Conservation (phyloP, 2,113 vertebrate species). For the Myiozetetes cayanensis region DNA sequence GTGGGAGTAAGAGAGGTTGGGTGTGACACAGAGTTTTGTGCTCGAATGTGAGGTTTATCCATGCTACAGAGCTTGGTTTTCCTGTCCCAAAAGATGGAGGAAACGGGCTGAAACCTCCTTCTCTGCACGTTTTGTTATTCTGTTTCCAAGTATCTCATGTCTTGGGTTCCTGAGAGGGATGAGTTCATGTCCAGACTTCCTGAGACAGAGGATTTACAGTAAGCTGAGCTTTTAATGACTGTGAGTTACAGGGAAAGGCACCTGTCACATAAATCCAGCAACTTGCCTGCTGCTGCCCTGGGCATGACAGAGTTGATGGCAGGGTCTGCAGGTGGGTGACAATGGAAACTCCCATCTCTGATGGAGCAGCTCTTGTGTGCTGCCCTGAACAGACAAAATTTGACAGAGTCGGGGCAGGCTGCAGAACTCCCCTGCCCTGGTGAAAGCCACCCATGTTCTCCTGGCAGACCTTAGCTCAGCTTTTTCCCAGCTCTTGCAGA, state of each 20-base stretch:
- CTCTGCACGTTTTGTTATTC: not conserved
- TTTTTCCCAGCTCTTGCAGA: not conserved
- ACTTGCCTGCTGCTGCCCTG: not conserved
- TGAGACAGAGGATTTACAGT: not conserved
- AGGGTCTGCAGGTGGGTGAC: not conserved
- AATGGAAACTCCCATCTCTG: fast-evolving
- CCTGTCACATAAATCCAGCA: not conserved
- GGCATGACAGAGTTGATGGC: fast-evolving
- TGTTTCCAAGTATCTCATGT: not conserved
- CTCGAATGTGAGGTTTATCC: not conserved
- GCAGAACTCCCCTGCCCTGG: not conserved
- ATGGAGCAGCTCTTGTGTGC: no score
- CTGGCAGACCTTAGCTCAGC: not conserved
- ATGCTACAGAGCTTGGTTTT: not conserved
- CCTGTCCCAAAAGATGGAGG: not conserved
- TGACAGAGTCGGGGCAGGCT: fast-evolving
- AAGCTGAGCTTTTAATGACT: not conserved
- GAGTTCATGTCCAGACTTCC: not conserved
- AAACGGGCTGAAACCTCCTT: not conserved
- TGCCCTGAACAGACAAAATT: not conserved
- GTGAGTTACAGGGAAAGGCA: not conserved
- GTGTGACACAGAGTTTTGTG: not conserved
- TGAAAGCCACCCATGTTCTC: not conserved
- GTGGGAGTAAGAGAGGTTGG: not conserved
- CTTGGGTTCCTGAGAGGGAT: not conserved